A percentile compares a stretch with the other conserved stretches of the same genome.
phyloP scores from a whole-genome alignment of 1,140 invertebrate species.

The Drosophila funebris region DNA sequence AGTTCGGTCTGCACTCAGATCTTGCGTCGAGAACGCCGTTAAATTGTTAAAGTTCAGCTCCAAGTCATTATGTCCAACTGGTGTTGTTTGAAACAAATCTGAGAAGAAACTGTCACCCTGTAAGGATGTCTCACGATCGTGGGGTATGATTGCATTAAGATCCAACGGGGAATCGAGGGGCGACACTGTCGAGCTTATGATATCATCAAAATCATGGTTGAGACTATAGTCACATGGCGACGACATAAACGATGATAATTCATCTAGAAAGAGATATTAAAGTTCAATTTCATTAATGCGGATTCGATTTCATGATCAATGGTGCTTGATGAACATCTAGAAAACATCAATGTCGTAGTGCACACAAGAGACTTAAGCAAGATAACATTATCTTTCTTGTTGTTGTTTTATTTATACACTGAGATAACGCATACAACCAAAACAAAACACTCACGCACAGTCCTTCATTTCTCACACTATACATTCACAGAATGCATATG shows the following conservation, averaged over 20 bases:
- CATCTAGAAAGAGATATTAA: conserved; percentile 44
- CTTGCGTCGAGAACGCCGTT: conserved; percentile 5
- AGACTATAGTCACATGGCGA: conserved; percentile 51
- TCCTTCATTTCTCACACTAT: neutral
- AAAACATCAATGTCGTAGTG: neutral
- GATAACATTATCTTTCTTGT: neutral
- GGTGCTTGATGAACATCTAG: neutral
- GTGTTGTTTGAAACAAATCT: conserved; percentile 27
- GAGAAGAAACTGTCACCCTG: conserved; percentile 38
- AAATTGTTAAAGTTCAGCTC: conserved; percentile 45
- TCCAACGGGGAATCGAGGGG: conserved; percentile 57
- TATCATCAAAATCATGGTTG: conserved; percentile 61
- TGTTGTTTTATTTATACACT: neutral
- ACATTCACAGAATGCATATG: neutral
- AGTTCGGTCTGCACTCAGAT: neutral
- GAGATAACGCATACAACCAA: conserved; percentile 1
- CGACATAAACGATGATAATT: conserved; percentile 58
- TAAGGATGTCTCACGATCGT: neutral
- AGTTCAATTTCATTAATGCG: too few relatives aligned
- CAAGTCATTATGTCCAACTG: conserved; percentile 32
- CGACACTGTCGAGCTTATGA: conserved; percentile 54
- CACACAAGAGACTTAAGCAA: neutral
- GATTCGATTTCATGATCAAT: neutral
- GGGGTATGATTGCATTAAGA: conserved; percentile 47
- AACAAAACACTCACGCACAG: neutral